These are phyloP conservation scores for Orussus abietinus DNA, from an alignment of 1,140 invertebrate species.

Conservation along the genomic window DNA sequence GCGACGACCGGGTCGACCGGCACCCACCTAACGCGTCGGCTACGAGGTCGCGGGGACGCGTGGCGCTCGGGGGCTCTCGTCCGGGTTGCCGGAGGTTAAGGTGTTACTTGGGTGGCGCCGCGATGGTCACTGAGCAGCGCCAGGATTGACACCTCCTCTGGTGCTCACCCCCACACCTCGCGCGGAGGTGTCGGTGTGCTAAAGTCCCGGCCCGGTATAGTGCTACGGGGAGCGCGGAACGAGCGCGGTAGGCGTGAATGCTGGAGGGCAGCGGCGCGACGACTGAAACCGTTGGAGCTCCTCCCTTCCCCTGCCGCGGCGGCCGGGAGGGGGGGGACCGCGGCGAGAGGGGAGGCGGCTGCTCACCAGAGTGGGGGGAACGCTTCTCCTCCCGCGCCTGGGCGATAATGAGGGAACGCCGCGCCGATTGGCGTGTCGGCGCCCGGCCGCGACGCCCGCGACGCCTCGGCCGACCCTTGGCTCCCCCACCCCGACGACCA, in stretches of 20 bases:
- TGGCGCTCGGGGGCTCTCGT: slow-evolving; percentile 9
- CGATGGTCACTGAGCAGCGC: slow-evolving; percentile 56
- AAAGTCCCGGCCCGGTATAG: slow-evolving; percentile 34
- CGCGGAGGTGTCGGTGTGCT: slow-evolving; percentile 50
- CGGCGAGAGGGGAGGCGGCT: background rate
- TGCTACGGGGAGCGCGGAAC: slow-evolving; percentile 24
- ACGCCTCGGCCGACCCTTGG: slow-evolving; percentile 48
- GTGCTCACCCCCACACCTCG: slow-evolving; percentile 50
- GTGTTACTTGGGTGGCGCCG: slow-evolving; percentile 57
- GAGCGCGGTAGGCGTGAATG: slow-evolving; percentile 52
- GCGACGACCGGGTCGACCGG: no score
- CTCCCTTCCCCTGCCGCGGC: slow-evolving; percentile 41
- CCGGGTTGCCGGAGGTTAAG: slow-evolving; percentile 23
- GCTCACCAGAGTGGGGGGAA: slow-evolving; percentile 1
- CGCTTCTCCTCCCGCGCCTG: slow-evolving; percentile 21
- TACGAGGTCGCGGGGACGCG: slow-evolving; percentile 5
- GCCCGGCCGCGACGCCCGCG: slow-evolving; percentile 47
- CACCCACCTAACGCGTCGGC: no score
- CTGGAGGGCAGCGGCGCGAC: slow-evolving; percentile 49
- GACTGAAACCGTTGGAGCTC: slow-evolving; percentile 44
- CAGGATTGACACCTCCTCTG: slow-evolving; percentile 56
- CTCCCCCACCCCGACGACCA: slow-evolving; percentile 11
- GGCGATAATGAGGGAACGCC: slow-evolving; percentile 52
- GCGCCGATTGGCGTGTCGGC: slow-evolving; percentile 48
- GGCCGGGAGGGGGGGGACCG: no score